phyloP scores from a whole-genome alignment of 2,888 invertebrate genomes.

The Drosophila formosana region DNA sequence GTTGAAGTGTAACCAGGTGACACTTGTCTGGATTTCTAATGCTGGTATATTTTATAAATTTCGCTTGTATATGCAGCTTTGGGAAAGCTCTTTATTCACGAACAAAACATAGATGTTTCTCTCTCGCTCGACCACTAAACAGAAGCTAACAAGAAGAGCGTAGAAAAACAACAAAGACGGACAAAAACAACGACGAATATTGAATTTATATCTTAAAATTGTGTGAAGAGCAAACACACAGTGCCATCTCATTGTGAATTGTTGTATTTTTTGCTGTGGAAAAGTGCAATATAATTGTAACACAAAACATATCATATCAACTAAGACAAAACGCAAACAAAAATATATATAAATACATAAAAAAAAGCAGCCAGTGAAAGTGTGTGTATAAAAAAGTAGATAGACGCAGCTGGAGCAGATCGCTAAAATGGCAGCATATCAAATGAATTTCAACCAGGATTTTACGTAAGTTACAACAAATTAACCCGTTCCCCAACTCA shows the following conservation, averaged over 20 bases:
- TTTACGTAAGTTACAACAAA: constrained; percentile 77
- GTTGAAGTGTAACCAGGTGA: no score
- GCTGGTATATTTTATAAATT: no score
- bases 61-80: no score
- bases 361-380: constrained; percentile 56
- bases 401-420: constrained; percentile 46
- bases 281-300: constrained; percentile 32
- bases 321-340: constrained; percentile 11
- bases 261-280: constrained; percentile 31
- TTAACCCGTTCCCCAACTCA: constrained; percentile 14
- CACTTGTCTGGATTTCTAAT: no score
- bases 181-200: constrained; percentile 52
- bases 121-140: constrained; percentile 7
- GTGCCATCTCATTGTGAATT: constrained; percentile 33
- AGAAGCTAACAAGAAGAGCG: constrained; percentile 59
- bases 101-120: no score
- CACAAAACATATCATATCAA: constrained; percentile 11
- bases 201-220: constrained; percentile 41
- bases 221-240: constrained; percentile 23
- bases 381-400: constrained; percentile 43
- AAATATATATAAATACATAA: neutral
- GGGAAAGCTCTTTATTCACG: no score
- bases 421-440: constrained; percentile 74
- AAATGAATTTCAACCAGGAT: constrained; percentile 81
- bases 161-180: constrained; percentile 72